phyloP scores from a whole-genome alignment of 2,113 vertebrate species.

The Talpa occidentalis region DNA sequence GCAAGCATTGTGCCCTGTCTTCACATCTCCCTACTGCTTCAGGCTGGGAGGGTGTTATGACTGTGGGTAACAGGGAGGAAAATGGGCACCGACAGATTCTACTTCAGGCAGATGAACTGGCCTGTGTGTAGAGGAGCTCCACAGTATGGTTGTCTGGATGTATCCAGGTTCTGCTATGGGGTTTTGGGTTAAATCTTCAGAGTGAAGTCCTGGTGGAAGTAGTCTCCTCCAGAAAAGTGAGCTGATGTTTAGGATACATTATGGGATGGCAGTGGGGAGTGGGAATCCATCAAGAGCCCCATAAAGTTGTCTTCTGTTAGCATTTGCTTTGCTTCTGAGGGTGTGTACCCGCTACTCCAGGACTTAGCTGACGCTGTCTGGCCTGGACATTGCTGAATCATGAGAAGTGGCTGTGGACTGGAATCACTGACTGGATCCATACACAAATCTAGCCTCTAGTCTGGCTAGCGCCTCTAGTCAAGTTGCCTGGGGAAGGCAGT shows the following conservation, averaged over 20 bases:
- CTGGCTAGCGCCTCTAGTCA: no score
- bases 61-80: neutral
- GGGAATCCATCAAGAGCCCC: neutral
- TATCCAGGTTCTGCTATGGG: neutral
- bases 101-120: neutral
- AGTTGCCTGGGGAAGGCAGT: neutral
- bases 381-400: neutral
- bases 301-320: neutral
- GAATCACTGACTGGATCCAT: neutral
- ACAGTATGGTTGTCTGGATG: neutral
- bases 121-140: neutral
- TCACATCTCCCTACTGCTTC: neutral
- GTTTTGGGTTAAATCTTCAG: neutral
- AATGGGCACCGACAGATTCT: rapidly evolving
- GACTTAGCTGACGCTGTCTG: neutral
- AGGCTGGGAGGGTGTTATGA: neutral
- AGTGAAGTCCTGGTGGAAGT: neutral
- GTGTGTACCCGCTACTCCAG: neutral
- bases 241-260: neutral
- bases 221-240: slow-evolving; percentile 7
- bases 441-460: neutral
- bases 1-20: neutral
- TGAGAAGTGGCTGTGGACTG: neutral
- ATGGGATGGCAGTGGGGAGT: neutral
- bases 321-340: neutral